Evolutionary conservation across 2,888 invertebrate genomes (phyloP), one percentile per base, ranked within the genome.

Genomic region (Drosophila silvestris): DNA sequence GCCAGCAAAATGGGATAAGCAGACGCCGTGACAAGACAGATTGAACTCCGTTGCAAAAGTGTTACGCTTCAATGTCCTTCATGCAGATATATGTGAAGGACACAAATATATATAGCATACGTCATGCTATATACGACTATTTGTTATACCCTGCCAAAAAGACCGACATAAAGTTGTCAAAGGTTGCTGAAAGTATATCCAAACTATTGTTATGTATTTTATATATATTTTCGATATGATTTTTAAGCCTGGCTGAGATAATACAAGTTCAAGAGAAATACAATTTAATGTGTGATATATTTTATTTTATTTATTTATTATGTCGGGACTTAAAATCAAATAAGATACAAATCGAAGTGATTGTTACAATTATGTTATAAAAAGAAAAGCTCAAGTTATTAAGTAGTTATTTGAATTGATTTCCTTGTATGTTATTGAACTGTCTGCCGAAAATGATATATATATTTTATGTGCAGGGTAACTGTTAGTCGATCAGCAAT

Each of bases 11-110:
- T 63, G 39, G 65, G 44, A 64, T 53, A 68, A 61, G 71, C 81
- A 79, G 73, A 67, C 79, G 73, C 70, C 79, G 71, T 77, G 83
- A 79, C 77, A 76, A 74, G 74, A 82, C 81, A 81, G 79, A 85
- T 82, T 84, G 84, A 84, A 75, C 67, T 66, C 32, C 66, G 28
- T 54, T 58, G 39, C 47, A 51, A 82, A 82, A 76, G 71, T 75
- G 86, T 81, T 79, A 81, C 77, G 82, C 86, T 71, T 63, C 84
- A 81, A 56, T 82, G 81, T 86, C 28, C 70, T 74, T 81, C 69
- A 70, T 70, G 67, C 47, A 51, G 56, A 72, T 30, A n/a, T 22
- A 57, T 19, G 32, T 2, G 16, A 41, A 54, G 26, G 37, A 54
- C 19, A 16, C 5, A 16, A 14, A n/a, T 2, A 41, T 44, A 32